Base-by-base conservation (phyloP, 2,113 vertebrate species). In the Hemicordylus capensis region DNA sequence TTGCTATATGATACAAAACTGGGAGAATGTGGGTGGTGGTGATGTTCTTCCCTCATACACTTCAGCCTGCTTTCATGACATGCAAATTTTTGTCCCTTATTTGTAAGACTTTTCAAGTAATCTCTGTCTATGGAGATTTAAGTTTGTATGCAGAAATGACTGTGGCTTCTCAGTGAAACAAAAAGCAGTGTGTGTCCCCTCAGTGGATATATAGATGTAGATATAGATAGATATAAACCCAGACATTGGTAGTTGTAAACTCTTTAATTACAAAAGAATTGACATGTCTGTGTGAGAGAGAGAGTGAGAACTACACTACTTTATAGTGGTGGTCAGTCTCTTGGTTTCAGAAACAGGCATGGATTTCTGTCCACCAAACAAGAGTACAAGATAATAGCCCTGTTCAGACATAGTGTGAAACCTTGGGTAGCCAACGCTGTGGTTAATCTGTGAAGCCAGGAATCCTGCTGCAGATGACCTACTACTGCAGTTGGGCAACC, bases 231-330 rank as follows among this genome's bases (percentile, higher is more conserved):
- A n/a, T n/a, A n/a, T n/a, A 93, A 91, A 54, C 88, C 64, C 80
- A 87, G 90, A 92, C 86, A 77, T 76, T 15, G 76, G 91, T 89
- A 86, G 83, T 85, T 92, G 90, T 88, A 90, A 54, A 80, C 76
- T 77, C 81, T 95, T 94, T 87, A 92, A 93, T 90, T 76, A 87
- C 79, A 89, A 89, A 83, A 81, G 14, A 44, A 48, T 39, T 0
- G 5, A 80, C 1, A 75, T 75, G 22, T 74, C 70, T 11, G 28
- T 17, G 1, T 1, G 0, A 0, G 0, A 31, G 63, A 86, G 80
- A 83, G 31, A 91, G 87, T 83, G 69, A 77, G 84, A 0, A 1
- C 34, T 74, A 1, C 42, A 67, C 72, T 72, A 88, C 69, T 89
- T 70, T 72, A 63, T 31, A 77, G 83, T 84, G 83, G 69, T 90